These are phyloP conservation scores for Spinus olivaceus DNA, from an alignment of 2,797 vertebrate genomes.

Conservation along the genomic window DNA sequence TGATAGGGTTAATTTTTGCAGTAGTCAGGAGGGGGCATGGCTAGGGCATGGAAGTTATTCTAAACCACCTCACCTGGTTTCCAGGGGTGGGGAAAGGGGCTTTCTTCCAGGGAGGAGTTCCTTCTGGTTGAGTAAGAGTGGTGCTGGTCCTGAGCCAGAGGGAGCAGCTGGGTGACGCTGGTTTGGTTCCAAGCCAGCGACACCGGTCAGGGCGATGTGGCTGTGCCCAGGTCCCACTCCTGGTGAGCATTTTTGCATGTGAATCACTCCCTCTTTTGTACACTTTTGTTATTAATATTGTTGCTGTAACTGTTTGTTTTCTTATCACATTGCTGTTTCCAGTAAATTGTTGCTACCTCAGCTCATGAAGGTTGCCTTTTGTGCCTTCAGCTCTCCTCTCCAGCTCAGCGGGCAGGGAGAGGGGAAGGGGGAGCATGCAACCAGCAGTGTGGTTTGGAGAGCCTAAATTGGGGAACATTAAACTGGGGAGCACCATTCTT, in stretches of 20 bases:
- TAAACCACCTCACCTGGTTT: neutral
- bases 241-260: neutral
- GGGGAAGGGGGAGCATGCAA: neutral
- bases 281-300: neutral
- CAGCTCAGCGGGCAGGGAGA: neutral
- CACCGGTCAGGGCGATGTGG: neutral
- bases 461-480: rapidly evolving
- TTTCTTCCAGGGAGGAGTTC: neutral
- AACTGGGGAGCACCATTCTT: neutral
- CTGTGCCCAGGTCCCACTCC: neutral
- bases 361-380: rapidly evolving
- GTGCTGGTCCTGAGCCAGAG: neutral
- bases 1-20: neutral
- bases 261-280: neutral
- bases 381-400: neutral
- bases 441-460: neutral
- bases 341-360: neutral
- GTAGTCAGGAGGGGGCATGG: too few relatives aligned
- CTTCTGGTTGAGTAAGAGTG: neutral
- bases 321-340: neutral
- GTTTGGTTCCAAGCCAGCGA: rapidly evolving
- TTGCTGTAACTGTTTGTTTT: neutral
- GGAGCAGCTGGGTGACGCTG: rapidly evolving
- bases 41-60: neutral
- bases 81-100: neutral